Percentiles rank a stretch among this genome's conserved stretches.
Evolutionary conservation across 2,888 invertebrate species (phyloP).

Genomic region (Clostera curtula): DNA sequence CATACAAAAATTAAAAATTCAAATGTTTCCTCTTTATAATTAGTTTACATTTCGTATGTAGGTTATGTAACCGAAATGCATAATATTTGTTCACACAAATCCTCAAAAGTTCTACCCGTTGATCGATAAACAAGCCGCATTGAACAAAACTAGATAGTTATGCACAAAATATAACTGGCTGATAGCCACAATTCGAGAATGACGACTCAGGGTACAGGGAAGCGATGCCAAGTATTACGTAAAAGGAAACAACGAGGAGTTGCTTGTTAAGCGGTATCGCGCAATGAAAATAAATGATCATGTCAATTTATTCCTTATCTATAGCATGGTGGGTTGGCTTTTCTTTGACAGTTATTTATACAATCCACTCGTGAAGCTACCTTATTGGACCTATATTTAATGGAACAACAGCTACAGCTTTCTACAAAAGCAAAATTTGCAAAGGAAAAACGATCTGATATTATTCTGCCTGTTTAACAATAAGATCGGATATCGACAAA

Average conservation of each 20-base stretch:
- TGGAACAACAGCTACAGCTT: too few relatives aligned
- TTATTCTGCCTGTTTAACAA: too few relatives aligned
- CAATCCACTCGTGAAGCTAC: too few relatives aligned
- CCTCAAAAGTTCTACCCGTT: constrained; percentile 10
- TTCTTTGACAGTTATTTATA: not conserved
- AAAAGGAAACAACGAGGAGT: constrained; percentile 43
- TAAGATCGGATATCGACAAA: too few relatives aligned
- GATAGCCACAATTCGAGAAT: constrained; percentile 45
- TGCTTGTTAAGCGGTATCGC: constrained; percentile 42
- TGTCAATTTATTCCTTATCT: constrained; percentile 9
- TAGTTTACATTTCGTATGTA: too few relatives aligned
- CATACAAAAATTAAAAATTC: too few relatives aligned
- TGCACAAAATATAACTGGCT: constrained; percentile 52
- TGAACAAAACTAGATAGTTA: constrained; percentile 21
- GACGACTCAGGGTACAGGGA: constrained; percentile 36
- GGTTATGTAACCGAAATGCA: not conserved
- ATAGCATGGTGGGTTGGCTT: not conserved
- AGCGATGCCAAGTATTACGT: constrained; percentile 59
- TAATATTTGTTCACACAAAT: not conserved
- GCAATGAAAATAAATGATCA: constrained; percentile 26
- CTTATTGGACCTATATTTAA: too few relatives aligned
- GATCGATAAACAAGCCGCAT: constrained; percentile 32
- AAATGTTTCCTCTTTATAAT: too few relatives aligned
- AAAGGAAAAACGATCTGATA: too few relatives aligned
- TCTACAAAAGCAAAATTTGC: too few relatives aligned